Evolutionary conservation across 2,888 invertebrate genomes (phyloP), one percentile per base, ranked within the genome.

Genomic region (Hirtodrosophila confusa): DNA sequence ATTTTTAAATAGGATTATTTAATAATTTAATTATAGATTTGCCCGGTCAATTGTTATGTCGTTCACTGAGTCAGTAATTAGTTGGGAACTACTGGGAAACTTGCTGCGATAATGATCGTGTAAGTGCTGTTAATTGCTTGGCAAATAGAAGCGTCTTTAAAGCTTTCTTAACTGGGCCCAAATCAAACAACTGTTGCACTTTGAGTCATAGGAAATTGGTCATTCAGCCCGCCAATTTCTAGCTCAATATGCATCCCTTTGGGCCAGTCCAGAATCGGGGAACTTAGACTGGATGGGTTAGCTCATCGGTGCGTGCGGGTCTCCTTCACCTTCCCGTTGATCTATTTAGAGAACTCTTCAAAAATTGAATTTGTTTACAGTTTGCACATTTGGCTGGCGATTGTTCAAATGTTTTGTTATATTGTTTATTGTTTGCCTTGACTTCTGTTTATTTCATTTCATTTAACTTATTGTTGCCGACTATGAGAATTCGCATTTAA

Each of bases 331-430:
- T 0, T 27, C 27, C 27, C 27, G 17, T 29, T 12, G 40, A 12
- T 27, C 49, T 12, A 8, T 23, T 55, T 23, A 12, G 6, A 45
- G n/a, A 54, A 3, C 12, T 51, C 40, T 57, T 35, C 12, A 7
- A 17, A 23, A 12, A 4, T 39, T 33, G 36, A 24, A 24, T 47
- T 73, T 80, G 86, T 86, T 80, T 80, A 82, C 69, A 75, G 9
- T 69, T 65, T 61, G 67, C 53, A 86, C 86, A 86, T 86, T 86
- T 79, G 79, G 66, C 82, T 39, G 41, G 24, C 54, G 39, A 68
- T 69, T 65, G 76, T 65, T 84, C 56, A 80, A 80, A 72, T 53
- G 50, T 64, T 55, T 66, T 43, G 27, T n/a, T 43, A 64, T 62
- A 62, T 74, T 85, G 79, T 80, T 86, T 86, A 79, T 86, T 79